Evolutionary conservation across 2,113 vertebrate genomes (phyloP).

Genomic region (Oreocharis arfaki): DNA sequence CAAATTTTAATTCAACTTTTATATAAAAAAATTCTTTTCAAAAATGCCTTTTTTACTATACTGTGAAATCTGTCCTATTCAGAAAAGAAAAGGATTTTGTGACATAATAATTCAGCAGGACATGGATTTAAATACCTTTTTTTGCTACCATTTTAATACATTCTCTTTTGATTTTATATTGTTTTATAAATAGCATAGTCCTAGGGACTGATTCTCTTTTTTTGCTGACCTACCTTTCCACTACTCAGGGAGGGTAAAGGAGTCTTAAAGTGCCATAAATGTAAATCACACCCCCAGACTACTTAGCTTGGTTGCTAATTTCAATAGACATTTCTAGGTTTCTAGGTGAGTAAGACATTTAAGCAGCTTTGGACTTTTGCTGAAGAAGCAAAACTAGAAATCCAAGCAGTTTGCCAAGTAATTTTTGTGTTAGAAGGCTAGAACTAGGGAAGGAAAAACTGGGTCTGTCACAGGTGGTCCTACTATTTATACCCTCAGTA

Average conservation of each 20-base stretch:
- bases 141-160: background rate
- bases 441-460: background rate
- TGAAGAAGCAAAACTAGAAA: background rate
- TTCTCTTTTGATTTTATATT: background rate
- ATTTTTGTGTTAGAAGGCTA: background rate
- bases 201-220: background rate
- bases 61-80: background rate
- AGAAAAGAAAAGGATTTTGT: background rate
- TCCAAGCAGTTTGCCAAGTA: background rate
- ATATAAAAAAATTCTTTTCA: background rate
- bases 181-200: slow-evolving; percentile 25
- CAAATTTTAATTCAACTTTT: slow-evolving; percentile 50
- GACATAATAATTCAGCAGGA: background rate
- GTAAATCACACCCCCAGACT: slow-evolving; percentile 6
- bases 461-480: background rate
- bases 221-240: slow-evolving; percentile 35
- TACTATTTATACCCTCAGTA: background rate
- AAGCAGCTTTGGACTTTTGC: background rate
- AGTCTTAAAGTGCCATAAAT: slow-evolving; percentile 25
- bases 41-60: background rate
- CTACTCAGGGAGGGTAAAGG: background rate
- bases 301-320: slow-evolving; percentile 31
- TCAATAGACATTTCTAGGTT: slow-evolving; percentile 52
- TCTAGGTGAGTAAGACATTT: slow-evolving; percentile 28
- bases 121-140: background rate